A percentile compares a stretch with the other conserved stretches of the same genome.
Conservation (phyloP, 1,140 invertebrate genomes). For the Macrobrachium rosenbergii region DNA sequence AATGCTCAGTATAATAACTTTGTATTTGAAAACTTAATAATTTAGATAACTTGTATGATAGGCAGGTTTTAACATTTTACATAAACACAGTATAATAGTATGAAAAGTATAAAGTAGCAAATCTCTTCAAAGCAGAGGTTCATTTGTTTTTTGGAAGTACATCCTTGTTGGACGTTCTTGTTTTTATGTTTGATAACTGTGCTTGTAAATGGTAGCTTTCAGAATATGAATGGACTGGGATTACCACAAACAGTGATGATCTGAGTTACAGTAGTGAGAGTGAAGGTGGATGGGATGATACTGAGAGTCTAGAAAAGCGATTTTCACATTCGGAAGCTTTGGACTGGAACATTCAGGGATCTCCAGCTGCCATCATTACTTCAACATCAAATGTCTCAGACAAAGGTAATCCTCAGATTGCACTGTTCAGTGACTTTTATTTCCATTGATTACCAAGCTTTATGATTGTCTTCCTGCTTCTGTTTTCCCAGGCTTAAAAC, state of each 20-base stretch:
- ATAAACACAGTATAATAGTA: too few relatives aligned
- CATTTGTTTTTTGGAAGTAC: not conserved
- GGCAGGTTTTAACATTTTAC: too few relatives aligned
- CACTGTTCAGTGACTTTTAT: not conserved
- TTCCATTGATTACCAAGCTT: not conserved
- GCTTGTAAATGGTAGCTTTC: slow-evolving; percentile 1
- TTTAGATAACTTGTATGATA: too few relatives aligned
- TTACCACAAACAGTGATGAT: slow-evolving; percentile 89
- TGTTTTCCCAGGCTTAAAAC: not conserved
- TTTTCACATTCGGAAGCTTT: slow-evolving; percentile 33
- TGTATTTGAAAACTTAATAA: too few relatives aligned
- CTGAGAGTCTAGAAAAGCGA: slow-evolving; percentile 50
- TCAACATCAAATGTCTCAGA: slow-evolving; percentile 55
- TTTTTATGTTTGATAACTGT: not conserved
- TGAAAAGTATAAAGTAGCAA: too few relatives aligned
- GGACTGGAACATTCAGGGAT: slow-evolving; percentile 57
- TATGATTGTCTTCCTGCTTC: not conserved
- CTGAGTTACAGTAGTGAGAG: slow-evolving; percentile 78
- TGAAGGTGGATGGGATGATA: slow-evolving; percentile 67
- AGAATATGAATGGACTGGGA: slow-evolving; percentile 81
- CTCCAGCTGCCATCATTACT: slow-evolving; percentile 57
- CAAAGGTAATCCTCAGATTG: slow-evolving; percentile 45
- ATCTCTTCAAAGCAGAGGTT: too few relatives aligned
- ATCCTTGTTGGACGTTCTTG: not conserved
- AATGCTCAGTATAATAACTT: too few relatives aligned